Percentiles rank a stretch among this genome's conserved stretches.
Conservation (phyloP, 53 echinoderm and acorn worm genomes). For the Apostichopus leukothele region DNA sequence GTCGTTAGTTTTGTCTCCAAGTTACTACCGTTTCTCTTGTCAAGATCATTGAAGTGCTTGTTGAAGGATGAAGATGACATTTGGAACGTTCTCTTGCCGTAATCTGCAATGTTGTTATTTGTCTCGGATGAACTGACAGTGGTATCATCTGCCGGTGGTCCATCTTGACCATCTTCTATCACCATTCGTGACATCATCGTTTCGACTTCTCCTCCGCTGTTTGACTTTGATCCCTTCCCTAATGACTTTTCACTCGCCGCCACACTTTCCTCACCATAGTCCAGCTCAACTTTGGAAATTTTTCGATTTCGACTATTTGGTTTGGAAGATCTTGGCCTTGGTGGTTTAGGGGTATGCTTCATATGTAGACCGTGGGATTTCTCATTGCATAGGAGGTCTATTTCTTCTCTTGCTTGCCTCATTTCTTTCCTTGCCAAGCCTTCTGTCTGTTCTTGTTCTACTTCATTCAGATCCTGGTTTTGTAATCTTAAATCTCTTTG, state of each 20-base stretch:
- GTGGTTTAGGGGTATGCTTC: constrained; percentile 14
- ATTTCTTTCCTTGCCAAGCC: neutral
- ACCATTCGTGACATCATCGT: constrained; percentile 44
- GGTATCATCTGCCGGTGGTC: neutral
- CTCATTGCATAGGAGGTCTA: too few species aligned
- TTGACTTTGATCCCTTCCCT: neutral
- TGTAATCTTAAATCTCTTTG: too few species aligned
- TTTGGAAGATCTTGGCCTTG: constrained; percentile 33
- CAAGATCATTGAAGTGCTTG: neutral
- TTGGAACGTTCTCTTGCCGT: constrained; percentile 38
- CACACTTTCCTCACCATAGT: constrained; percentile 4
- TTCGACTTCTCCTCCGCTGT: constrained; percentile 23
- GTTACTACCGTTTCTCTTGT: neutral
- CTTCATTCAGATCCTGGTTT: too few species aligned
- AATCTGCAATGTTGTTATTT: constrained; percentile 10
- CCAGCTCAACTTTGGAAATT: constrained; percentile 27
- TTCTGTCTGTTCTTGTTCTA: neutral
- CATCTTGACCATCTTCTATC: neutral
- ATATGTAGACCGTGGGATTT: too few species aligned
- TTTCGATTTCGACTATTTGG: neutral
- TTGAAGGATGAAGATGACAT: constrained; percentile 31
- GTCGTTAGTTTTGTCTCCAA: constrained; percentile 23
- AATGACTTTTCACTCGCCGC: neutral
- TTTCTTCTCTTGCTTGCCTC: neutral
- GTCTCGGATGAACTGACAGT: neutral